phyloP scores from a whole-genome alignment of 2,888 invertebrate species.

The Dusona sp. region DNA sequence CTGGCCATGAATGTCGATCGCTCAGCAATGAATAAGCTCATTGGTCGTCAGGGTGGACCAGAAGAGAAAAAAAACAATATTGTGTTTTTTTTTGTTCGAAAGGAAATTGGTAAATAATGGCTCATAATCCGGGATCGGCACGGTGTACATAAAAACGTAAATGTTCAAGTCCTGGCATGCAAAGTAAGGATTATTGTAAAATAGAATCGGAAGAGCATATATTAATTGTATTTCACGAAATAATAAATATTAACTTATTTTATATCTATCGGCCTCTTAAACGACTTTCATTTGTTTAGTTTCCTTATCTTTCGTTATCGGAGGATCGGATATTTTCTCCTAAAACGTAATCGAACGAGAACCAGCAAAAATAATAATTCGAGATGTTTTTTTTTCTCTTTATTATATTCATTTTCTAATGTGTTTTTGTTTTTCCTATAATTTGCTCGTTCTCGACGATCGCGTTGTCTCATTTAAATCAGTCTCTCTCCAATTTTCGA shows the following conservation, averaged over 20 bases:
- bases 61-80: slow-evolving; percentile 1
- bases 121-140: slow-evolving; percentile 48
- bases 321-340: slow-evolving; percentile 30
- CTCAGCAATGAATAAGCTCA: slow-evolving; percentile 76
- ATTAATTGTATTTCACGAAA: slow-evolving; percentile 81
- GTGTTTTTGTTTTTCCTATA: not conserved
- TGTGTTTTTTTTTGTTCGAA: not conserved
- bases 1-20: slow-evolving; percentile 61
- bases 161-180: slow-evolving; percentile 73
- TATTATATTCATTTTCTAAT: not conserved
- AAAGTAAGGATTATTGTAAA: slow-evolving; percentile 75
- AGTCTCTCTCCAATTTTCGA: slow-evolving; percentile 20
- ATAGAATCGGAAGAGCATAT: slow-evolving; percentile 77
- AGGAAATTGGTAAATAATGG: not conserved
- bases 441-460: slow-evolving; percentile 56
- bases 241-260: slow-evolving; percentile 82
- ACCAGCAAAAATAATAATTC: slow-evolving; percentile 18
- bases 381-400: not conserved
- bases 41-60: slow-evolving; percentile 47
- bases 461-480: not conserved
- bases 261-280: slow-evolving; percentile 75
- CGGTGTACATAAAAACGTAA: slow-evolving; percentile 19
- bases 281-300: slow-evolving; percentile 71
- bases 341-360: slow-evolving; percentile 33
- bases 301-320: slow-evolving; percentile 15